Base-by-base conservation (phyloP, 2,797 vertebrate species). In the Cynodonichthys magdalenae region DNA sequence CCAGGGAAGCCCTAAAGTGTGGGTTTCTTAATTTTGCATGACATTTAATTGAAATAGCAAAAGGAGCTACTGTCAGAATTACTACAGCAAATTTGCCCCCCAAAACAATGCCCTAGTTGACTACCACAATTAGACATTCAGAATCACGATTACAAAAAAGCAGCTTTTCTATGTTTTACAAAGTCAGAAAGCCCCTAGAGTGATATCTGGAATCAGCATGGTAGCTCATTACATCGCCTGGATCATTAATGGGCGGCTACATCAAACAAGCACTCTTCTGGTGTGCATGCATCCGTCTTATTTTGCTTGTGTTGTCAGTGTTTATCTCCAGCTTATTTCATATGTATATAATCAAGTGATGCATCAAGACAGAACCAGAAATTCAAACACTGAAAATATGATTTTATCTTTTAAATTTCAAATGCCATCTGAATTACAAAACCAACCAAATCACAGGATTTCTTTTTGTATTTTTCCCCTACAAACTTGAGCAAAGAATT, bases 161-260 rank as follows among this genome's bases (percentile, higher is more conserved):
- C 61, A 41, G 69, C 74, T 79, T 79, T 75, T 24, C 63, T 71
- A 20, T 82, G 79, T 84, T 84, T 86, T 71, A 78, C 81, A 81
- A 86, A 82, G 71, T 82, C 31, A 1, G 58, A 48, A 67, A 64
- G 54, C 50, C 68, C 71, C 76, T 1, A 27, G 67, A 75, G 83
- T 64, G 51, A 66, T 77, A 63, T 81, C 73, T 68, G 71, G 73
- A 80, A 79, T 74, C 41, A 12, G 34, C 68, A 45, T 44, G 58
- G 79, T 67, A 73, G 78, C 88, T 89, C 83, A 86, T 90, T 89
- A 88, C 64, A 71, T 66, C 59, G 71, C 3, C 12, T 64, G 56
- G 68, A 74, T 90, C 74, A 74, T 90, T 84, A 79, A 66, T 24
- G 55, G 56, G 48, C 62, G 59, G 64, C 64, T 61, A 76, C 80